phyloP scores from a whole-genome alignment of 2,888 invertebrate species.

The Proisotoma minuta region DNA sequence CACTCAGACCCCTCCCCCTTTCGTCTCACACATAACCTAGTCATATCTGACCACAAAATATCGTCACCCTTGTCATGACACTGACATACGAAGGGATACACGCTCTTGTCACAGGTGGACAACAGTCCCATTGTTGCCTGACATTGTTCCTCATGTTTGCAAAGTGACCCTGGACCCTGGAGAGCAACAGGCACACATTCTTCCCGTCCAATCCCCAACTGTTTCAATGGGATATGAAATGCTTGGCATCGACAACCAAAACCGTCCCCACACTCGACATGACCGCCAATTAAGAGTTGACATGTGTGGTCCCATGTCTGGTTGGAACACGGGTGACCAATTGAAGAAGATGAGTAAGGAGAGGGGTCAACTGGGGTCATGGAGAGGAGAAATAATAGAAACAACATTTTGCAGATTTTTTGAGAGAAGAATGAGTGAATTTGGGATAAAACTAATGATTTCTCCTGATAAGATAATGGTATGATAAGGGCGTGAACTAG shows the following conservation, averaged over 20 bases:
- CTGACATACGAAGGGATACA: constrained; percentile 2
- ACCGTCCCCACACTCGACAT: neutral
- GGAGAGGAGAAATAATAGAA: no score
- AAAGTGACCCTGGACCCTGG: constrained; percentile 6
- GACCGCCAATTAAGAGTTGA: neutral
- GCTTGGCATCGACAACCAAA: constrained; percentile 11
- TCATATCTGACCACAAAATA: neutral
- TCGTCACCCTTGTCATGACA: constrained; percentile 11
- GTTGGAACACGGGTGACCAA: neutral
- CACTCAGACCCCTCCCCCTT: constrained; percentile 10
- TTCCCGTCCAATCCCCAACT: constrained; percentile 13
- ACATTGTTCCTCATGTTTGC: constrained; percentile 13
- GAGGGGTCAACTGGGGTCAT: neutral
- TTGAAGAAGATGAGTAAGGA: neutral
- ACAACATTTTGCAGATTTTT: no score
- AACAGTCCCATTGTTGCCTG: neutral
- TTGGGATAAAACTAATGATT: no score
- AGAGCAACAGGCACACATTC: constrained; percentile 19
- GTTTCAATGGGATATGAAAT: constrained; percentile 3
- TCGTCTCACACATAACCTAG: constrained; percentile 4
- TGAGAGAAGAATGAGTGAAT: no score
- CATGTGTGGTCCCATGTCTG: neutral
- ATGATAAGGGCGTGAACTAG: no score
- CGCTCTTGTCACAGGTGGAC: constrained; percentile 1
- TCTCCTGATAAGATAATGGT: no score